Evolutionary conservation across 2,113 vertebrate genomes (phyloP), one percentile per base, ranked within the genome.

Genomic region (Centropus unirufus): DNA sequence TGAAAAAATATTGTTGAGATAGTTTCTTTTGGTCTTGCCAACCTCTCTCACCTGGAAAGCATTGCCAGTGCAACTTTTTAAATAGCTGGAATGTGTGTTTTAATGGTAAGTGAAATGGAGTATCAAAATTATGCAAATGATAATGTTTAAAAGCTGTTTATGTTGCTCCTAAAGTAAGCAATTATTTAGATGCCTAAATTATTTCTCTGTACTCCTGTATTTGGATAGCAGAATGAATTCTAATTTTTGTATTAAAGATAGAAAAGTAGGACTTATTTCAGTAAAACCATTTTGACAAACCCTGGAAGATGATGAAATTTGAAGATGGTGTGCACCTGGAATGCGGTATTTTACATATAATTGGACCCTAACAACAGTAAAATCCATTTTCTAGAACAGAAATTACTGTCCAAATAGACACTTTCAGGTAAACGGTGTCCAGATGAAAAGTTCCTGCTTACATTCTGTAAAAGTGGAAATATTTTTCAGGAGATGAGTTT

Each of bases 381-480:
- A 92, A 27, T 14, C 30, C 12, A 7, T 90, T 92, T 67, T 81
- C 46, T 59, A 52, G 39, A 55, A 39, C 68, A 40, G 23, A 77
- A 93, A 78, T 78, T 74, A 36, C 47, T 52, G 26, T 84, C 23
- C 39, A 77, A 47, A 55, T 90, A 86, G 92, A 67, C 11, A 18
- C 30, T 90, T 87, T 18, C n/a, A 85, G 32, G 85, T 85, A 90
- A 79, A 79, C n/a, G 19, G 44, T 83, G 46, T 90, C 46, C 46
- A 89, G 63, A 75, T 81, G 58, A 72, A 74, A 70, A 42, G 51
- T 83, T 93, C 80, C 61, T 92, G 58, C 61, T 96, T 91, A 52
- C 18, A 12, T 55, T 75, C 26, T 75, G n/a, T 73, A 47, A 80
- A 77, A 89, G 47, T 55, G 46, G 32, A 79, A 88, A 46, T 5